Evolutionary conservation across 2,797 vertebrate genomes (phyloP).

Genomic region (Pangasius macronema): DNA sequence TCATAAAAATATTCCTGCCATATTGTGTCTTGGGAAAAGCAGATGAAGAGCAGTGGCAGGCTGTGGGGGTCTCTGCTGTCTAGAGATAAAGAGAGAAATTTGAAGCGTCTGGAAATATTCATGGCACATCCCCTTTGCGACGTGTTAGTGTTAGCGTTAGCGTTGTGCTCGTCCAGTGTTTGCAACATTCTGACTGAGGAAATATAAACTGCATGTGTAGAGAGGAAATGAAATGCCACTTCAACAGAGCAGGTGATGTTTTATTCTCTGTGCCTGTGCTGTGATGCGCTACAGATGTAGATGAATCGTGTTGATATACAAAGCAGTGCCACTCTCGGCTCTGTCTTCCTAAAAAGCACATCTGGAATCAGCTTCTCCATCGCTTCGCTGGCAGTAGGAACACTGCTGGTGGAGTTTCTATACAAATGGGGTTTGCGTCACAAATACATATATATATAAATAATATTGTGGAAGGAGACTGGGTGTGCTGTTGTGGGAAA

Average conservation of each 20-base stretch:
- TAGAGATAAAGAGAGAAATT: conserved; percentile 55
- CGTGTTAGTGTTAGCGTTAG: conserved; percentile 38
- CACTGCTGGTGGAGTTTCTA: conserved; percentile 28
- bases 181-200: conserved; percentile 35
- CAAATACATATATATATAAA: not conserved
- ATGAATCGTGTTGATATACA: conserved; percentile 32
- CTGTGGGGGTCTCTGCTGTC: conserved; percentile 51
- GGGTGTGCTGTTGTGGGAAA: not conserved
- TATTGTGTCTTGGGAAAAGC: conserved; percentile 39
- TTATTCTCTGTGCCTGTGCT: conserved; percentile 12
- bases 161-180: conserved; percentile 24
- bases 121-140: conserved; percentile 42
- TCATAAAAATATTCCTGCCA: conserved; percentile 56
- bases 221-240: conserved; percentile 39
- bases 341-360: conserved; percentile 23
- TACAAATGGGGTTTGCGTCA: not conserved
- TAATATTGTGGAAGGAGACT: not conserved
- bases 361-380: conserved; percentile 10
- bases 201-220: conserved; percentile 10
- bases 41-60: conserved; percentile 54
- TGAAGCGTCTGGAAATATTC: conserved; percentile 53
- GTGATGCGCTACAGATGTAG: conserved; percentile 22
- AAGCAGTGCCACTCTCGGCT: not conserved
- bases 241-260: conserved; percentile 29
- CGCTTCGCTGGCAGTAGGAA: not conserved